These are phyloP conservation scores for Platysternon megacephalum DNA, from an alignment of 2,113 vertebrate genomes.

Conservation along the genomic window DNA sequence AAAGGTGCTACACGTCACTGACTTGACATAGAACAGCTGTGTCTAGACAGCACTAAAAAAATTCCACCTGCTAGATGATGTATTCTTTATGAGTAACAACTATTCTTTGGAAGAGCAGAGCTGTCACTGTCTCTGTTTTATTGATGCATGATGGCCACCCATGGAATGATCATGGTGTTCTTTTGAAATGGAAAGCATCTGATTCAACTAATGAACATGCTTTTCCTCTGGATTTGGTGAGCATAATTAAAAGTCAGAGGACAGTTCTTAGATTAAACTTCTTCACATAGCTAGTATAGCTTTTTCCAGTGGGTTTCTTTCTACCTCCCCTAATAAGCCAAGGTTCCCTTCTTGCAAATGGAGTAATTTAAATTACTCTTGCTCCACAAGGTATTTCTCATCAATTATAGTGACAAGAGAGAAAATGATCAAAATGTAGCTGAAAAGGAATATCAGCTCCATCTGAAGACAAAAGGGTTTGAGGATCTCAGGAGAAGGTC, in stretches of 20 bases:
- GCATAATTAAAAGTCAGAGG: conserved; percentile 1
- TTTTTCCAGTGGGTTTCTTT: neutral
- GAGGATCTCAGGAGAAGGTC: neutral
- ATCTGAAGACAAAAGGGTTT: neutral
- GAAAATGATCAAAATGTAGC: neutral
- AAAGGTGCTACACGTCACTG: conserved; percentile 65
- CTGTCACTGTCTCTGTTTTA: conserved; percentile 27
- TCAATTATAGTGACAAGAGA: neutral
- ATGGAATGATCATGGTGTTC: neutral
- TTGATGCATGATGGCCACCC: conserved; percentile 44
- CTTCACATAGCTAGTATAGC: neutral
- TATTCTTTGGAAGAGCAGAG: conserved; percentile 32
- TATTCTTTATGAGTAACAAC: conserved; percentile 22
- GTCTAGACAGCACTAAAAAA: conserved; percentile 47
- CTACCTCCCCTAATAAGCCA: neutral
- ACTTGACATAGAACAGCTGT: conserved; percentile 64
- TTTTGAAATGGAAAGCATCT: conserved; percentile 42
- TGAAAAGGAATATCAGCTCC: neutral
- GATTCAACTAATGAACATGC: neutral
- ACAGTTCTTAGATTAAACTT: neutral
- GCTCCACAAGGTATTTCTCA: neutral
- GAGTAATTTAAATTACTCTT: neutral
- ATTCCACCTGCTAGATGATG: conserved; percentile 56
- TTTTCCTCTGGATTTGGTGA: neutral
- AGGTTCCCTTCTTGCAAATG: neutral